Percentiles rank a stretch among this genome's conserved stretches.
Conservation (phyloP, 2,113 vertebrate genomes). For the Psittacara wagleri region DNA sequence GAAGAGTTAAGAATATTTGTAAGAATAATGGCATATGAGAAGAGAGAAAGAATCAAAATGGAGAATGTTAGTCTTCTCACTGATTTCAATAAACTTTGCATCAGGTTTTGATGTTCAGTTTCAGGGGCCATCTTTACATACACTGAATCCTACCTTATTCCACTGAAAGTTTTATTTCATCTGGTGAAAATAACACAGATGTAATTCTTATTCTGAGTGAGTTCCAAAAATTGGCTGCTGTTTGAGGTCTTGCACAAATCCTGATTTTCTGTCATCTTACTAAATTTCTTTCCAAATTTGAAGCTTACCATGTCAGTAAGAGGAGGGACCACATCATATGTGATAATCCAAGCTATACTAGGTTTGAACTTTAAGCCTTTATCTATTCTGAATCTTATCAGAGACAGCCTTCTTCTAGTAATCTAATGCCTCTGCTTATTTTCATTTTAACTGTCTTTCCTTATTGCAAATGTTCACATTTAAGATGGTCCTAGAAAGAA, state of each 20-base stretch:
- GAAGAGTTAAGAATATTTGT: not conserved
- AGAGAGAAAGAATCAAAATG: not conserved
- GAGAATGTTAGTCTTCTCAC: not conserved
- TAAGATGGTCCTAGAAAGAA: not conserved
- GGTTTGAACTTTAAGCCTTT: not conserved
- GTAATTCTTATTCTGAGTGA: not conserved
- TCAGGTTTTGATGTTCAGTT: not conserved
- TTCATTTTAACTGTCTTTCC: not conserved
- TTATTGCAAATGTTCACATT: not conserved
- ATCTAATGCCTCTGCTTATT: not conserved
- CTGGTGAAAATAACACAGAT: not conserved
- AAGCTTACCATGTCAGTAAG: not conserved
- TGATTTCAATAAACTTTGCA: not conserved
- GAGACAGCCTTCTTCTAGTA: not conserved
- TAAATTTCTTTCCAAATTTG: not conserved
- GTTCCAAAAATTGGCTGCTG: not conserved
- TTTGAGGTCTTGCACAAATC: not conserved
- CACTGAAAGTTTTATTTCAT: not conserved
- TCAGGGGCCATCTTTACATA: not conserved
- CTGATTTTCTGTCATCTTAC: not conserved
- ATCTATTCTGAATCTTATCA: not conserved
- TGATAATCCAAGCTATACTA: not conserved
- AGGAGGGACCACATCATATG: not conserved
- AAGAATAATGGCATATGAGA: not conserved
- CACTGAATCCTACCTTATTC: not conserved